A percentile compares a stretch with the other conserved stretches of the same genome.
These are phyloP conservation scores for Rhinoraja longicauda DNA, from an alignment of 2,797 vertebrate genomes.

Conservation along the genomic window DNA sequence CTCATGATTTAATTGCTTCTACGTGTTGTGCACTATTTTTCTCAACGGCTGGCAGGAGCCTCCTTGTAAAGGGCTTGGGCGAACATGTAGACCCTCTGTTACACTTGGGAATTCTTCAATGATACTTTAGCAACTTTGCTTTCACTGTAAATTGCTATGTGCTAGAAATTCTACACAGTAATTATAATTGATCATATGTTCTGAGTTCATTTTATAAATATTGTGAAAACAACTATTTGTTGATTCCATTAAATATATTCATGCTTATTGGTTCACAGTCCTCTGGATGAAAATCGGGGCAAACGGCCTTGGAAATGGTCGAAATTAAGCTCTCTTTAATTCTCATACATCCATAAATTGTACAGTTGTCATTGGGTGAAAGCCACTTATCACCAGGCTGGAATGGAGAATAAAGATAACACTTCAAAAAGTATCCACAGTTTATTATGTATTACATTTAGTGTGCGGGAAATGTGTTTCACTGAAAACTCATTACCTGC, in stretches of 20 bases:
- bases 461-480: neutral
- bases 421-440: neutral
- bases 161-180: neutral
- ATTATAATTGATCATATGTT: neutral
- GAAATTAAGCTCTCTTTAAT: slow-evolving; percentile 56
- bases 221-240: neutral
- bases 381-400: slow-evolving; percentile 62
- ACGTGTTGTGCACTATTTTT: too few species aligned
- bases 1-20: too few species aligned
- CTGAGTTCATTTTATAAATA: neutral
- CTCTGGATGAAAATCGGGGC: slow-evolving; percentile 65
- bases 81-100: too few species aligned
- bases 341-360: slow-evolving; percentile 63
- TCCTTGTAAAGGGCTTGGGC: too few species aligned
- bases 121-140: neutral
- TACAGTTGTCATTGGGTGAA: slow-evolving; percentile 61
- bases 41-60: too few species aligned
- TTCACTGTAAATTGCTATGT: neutral
- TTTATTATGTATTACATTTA: neutral
- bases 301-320: slow-evolving; percentile 61
- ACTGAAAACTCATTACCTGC: neutral
- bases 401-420: neutral
- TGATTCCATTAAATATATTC: neutral
- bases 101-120: neutral
- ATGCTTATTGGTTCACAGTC: slow-evolving; percentile 73